A percentile compares a stretch with the other conserved stretches of the same genome.
These are phyloP conservation scores for Apodemia mormo DNA, from an alignment of 2,888 invertebrate species.

Conservation along the genomic window DNA sequence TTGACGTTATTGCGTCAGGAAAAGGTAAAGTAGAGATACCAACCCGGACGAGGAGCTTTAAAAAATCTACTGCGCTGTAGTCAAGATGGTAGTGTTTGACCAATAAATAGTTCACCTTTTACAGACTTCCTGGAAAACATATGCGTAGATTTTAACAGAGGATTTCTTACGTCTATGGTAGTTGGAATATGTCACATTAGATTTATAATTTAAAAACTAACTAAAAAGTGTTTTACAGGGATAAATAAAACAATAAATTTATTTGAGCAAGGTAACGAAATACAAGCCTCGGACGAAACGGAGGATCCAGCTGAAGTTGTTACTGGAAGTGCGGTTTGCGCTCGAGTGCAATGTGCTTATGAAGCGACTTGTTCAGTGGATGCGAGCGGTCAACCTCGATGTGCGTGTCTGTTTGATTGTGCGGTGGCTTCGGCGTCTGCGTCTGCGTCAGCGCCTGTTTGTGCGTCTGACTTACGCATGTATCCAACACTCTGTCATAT, in stretches of 20 bases:
- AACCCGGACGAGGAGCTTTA: too few species aligned
- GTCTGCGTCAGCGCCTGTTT: slow-evolving; percentile 84
- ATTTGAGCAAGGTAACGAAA: slow-evolving; percentile 62
- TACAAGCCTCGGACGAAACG: slow-evolving; percentile 54
- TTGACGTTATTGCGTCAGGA: too few species aligned
- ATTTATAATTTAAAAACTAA: neutral
- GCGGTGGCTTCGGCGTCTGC: slow-evolving; percentile 77
- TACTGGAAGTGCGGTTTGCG: slow-evolving; percentile 86
- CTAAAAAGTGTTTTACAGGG: slow-evolving; percentile 42
- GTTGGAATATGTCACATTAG: too few species aligned
- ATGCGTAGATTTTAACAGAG: too few species aligned
- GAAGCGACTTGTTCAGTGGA: slow-evolving; percentile 93
- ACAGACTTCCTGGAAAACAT: too few species aligned
- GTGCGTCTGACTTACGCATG: slow-evolving; percentile 90
- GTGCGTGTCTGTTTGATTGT: slow-evolving; percentile 91
- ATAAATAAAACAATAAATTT: slow-evolving; percentile 56
- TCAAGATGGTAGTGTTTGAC: too few species aligned
- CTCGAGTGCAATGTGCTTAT: slow-evolving; percentile 90
- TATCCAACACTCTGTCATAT: slow-evolving; percentile 92
- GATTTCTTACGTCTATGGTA: too few species aligned
- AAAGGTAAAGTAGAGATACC: too few species aligned
- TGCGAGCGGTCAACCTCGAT: slow-evolving; percentile 83
- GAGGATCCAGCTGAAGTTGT: slow-evolving; percentile 59
- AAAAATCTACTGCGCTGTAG: too few species aligned
- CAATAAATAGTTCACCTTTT: too few species aligned